Evolutionary conservation across 2,888 invertebrate genomes (phyloP), one percentile per base, ranked within the genome.

Genomic region (Acleris cristana): DNA sequence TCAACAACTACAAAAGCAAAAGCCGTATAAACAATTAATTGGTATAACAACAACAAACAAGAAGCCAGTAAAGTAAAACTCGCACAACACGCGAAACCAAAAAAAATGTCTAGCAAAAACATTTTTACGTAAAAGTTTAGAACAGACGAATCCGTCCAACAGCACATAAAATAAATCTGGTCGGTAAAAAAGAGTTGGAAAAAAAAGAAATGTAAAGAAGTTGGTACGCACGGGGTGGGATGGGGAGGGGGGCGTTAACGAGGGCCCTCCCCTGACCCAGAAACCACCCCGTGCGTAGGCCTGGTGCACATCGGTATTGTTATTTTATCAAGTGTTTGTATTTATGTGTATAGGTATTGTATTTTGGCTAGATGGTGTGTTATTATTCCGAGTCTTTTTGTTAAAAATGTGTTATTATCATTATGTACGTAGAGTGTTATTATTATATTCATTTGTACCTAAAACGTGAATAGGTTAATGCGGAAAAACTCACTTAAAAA

Each of bases 281-380:
- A 79, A 79, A 80, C 78, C 81, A 78, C 84, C 84, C 84, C 71
- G 73, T 83, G 83, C 80, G 83, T 82, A 74, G 73, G 74, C 59
- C 52, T 62, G 68, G 73, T 68, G 71, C 70, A 73, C 72, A 70
- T 52, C 57, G 67, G 49, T 21, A 23, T 64, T 51, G n/a, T 48
- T 48, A 18, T 48, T 48, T 48, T 40, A 10, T 10, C 14, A 14
- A 40, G 48, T 48, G 8, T 48, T 5, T 26, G 7, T 26, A 26
- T 55, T 56, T 55, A n/a, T 63, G 30, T 21, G n/a, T 21, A 6
- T 63, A n/a, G n/a, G n/a, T n/a, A 40, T 40, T 58, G 51, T 64
- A 40, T 51, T 56, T 44, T 51, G 12, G 3, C 34, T 40, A 10
- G 34, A 12, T 40, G 1, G 8, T 40, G 14, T 40, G 40, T 40